Evolutionary conservation across 2,113 vertebrate genomes (phyloP).

Genomic region (Actenoides lindsayi): DNA sequence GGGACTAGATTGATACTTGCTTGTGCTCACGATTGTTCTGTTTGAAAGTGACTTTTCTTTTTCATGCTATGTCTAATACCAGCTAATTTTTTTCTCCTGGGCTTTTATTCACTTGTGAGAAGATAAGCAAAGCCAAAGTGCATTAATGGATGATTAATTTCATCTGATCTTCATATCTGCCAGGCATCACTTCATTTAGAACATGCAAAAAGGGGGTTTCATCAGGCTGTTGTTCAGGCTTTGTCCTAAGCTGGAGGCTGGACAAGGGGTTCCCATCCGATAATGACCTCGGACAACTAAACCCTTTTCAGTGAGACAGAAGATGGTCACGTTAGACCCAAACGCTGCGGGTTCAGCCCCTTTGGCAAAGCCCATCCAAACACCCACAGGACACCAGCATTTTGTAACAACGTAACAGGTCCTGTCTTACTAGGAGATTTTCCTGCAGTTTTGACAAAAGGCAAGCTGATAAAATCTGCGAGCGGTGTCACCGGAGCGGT

Average conservation of each 20-base stretch:
- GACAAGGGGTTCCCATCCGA: neutral
- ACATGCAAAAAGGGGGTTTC: neutral
- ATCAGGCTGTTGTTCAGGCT: fast-evolving
- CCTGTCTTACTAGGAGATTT: neutral
- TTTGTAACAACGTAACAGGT: neutral
- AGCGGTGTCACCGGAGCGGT: fast-evolving
- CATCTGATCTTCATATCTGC: neutral
- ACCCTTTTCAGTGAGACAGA: neutral
- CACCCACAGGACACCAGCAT: neutral
- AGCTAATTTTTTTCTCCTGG: neutral
- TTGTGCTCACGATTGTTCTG: neutral
- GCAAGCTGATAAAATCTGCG: neutral
- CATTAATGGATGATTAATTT: neutral
- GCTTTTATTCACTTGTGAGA: neutral
- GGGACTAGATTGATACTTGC: neutral
- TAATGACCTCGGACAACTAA: fast-evolving
- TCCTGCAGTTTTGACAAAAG: neutral
- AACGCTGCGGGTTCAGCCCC: neutral
- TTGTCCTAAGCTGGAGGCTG: neutral
- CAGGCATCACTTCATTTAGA: neutral
- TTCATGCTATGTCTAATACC: neutral
- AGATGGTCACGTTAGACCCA: neutral
- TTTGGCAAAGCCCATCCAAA: neutral
- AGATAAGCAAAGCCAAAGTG: neutral
- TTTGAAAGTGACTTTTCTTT: neutral